Evolutionary conservation across 2,888 invertebrate genomes (phyloP), one percentile per base, ranked within the genome.

Genomic region (Pegoplata infirma): DNA sequence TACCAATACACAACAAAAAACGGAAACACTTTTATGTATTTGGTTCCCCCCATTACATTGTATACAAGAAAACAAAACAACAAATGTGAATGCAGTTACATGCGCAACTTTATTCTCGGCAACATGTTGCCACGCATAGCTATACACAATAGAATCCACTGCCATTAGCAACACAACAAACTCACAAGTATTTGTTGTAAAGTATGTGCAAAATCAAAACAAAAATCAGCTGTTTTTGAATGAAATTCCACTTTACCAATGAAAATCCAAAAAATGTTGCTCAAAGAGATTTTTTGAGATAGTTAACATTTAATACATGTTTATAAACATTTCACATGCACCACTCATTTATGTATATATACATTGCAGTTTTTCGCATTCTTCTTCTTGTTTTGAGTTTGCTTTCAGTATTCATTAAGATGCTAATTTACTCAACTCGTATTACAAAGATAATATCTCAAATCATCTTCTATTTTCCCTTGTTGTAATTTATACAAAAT

Each of bases 121-220:
- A 79, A 79, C 79, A 79, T 79, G 79, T 71, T 75, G 69, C 40
- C 61, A 79, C 79, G 79, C 79, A 79, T 12, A 19, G 21, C 12
- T 14, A 21, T 73, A 47, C 58, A 23, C 64, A 67, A 71, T 64
- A 56, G 49, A 71, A 44, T 74, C 75, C 79, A 79, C 68, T 56
- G 25, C n/a, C n/a, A n/a, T 12, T 44, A 6, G 28, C 17, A 28
- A 40, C 12, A 64, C 44, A 59, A 19, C 10, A n/a, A 21, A 55
- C 47, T 23, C 53, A 19, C 40, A 8, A 10, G 10, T 5, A 40
- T n/a, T 40, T 40, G n/a, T 2, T 40, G 36, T 12, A 40, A n/a
- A 4, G 36, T n/a, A 40, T 40, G 36, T 5, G 17, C 10, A 49
- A 56, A 78, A 78, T 40, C 78, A 73, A 69, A 75, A 79, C 75